These are phyloP conservation scores for Muricea muricata DNA, from an alignment of 92 coral and sea anemone genomes.

Conservation along the genomic window DNA sequence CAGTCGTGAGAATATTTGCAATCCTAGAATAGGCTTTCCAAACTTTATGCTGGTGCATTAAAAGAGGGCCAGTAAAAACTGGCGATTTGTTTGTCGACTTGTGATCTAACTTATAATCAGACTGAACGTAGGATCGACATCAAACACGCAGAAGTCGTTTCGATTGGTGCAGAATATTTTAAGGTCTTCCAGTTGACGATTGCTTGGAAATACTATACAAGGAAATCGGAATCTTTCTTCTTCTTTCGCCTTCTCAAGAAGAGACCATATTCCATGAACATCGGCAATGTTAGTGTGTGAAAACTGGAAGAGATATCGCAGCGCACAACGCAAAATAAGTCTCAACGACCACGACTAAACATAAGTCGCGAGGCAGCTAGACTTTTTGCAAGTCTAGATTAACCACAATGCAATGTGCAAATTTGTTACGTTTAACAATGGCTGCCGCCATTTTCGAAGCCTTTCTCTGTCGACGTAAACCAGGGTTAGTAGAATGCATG, in stretches of 20 bases:
- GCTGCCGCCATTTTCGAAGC: too few relatives aligned
- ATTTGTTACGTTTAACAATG: too few relatives aligned
- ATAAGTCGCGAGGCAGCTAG: too few relatives aligned
- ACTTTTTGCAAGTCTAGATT: too few relatives aligned
- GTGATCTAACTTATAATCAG: slow-evolving; percentile 47
- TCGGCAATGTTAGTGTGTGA: too few relatives aligned
- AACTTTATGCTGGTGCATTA: slow-evolving; percentile 45
- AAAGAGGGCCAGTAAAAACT: slow-evolving; percentile 57
- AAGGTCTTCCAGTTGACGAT: slow-evolving; percentile 60
- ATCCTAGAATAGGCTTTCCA: slow-evolving; percentile 33
- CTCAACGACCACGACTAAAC: too few relatives aligned
- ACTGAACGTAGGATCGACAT: slow-evolving; percentile 61
- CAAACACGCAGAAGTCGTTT: slow-evolving; percentile 51
- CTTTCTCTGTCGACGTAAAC: too few relatives aligned
- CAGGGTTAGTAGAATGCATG: too few relatives aligned
- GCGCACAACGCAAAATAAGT: too few relatives aligned
- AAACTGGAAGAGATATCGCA: too few relatives aligned
- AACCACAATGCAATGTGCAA: too few relatives aligned
- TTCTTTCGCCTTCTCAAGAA: slow-evolving; percentile 66
- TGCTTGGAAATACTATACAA: slow-evolving; percentile 57
- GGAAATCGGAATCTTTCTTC: slow-evolving; percentile 66
- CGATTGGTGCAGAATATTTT: slow-evolving; percentile 64
- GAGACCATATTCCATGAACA: slow-evolving; percentile 41
- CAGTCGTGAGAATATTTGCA: slow-evolving; percentile 34
- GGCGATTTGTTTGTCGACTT: slow-evolving; percentile 43